Evolutionary conservation across 2,888 invertebrate species (phyloP), one percentile per base, ranked within the genome.

Genomic region (Anarsia innoxiella): DNA sequence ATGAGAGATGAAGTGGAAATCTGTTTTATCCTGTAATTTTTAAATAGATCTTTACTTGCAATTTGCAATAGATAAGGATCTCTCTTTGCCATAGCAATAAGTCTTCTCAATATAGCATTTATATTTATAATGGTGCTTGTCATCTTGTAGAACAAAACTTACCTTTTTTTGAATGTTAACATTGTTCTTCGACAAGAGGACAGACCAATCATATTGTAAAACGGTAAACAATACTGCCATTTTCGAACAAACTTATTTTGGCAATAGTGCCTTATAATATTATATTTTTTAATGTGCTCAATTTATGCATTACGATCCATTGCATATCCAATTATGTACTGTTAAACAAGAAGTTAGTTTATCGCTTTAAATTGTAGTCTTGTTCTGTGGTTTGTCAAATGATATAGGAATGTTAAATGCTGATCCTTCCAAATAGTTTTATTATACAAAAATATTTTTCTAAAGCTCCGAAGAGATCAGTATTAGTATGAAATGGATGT

Each of bases 401-500:
- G 19, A 19, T 19, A 19, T 19, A n/a, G n/a, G n/a, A n/a, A n/a
- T n/a, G n/a, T n/a, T n/a, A n/a, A n/a, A n/a, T n/a, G n/a, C n/a
- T n/a, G n/a, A n/a, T n/a, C n/a, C n/a, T n/a, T n/a, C n/a, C n/a
- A n/a, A n/a, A n/a, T n/a, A n/a, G n/a, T n/a, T n/a, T n/a, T n/a
- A n/a, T n/a, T n/a, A n/a, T n/a, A n/a, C n/a, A n/a, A n/a, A n/a
- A n/a, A n/a, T n/a, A n/a, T n/a, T n/a, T 16, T 28, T 35, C 8
- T 15, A 30, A 38, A 41, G 41, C 48, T 38, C 31, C 41, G 19
- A 12, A 14, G 13, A 35, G 13, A 6, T 35, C 19, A 28, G 28
- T 35, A 35, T 28, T 28, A 28, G 28, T 48, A 44, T 49, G 51
- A 4, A 43, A 46, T 56, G 53, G 51, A 57, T 69, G 67, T 75